Conservation (phyloP, 2,113 vertebrate genomes). For the Eonycteris spelaea region DNA sequence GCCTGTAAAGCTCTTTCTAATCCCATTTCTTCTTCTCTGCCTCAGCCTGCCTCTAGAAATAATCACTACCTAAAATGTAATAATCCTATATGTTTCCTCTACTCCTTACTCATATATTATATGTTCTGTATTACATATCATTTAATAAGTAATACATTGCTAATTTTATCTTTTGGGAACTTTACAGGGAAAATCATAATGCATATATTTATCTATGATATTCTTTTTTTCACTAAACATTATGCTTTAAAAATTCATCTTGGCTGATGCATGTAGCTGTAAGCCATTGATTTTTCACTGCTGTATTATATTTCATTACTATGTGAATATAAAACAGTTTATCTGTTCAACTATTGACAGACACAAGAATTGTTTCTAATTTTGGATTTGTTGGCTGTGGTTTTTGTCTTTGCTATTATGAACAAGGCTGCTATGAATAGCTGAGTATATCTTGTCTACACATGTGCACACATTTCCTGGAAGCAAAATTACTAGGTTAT, state of each 20-base stretch:
- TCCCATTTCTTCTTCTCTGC: neutral
- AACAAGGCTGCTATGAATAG: neutral
- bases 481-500: neutral
- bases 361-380: neutral
- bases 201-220: neutral
- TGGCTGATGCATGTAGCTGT: neutral
- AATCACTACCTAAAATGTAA: neutral
- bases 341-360: neutral
- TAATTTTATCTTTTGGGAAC: neutral
- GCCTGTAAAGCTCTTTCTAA: neutral
- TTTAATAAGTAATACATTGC: neutral
- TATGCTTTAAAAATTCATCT: neutral
- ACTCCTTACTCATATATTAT: neutral
- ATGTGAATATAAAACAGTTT: neutral
- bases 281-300: neutral
- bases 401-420: neutral
- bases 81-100: neutral
- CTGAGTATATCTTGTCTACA: neutral
- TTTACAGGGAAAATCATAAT: neutral
- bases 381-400: neutral
- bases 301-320: neutral
- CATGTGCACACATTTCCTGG: neutral
- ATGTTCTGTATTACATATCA: neutral
- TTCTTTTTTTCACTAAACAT: neutral
- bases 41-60: neutral